These are phyloP conservation scores for Mesorhabditis sp. DNA, from an alignment of 2,888 invertebrate species.

Conservation along the genomic window DNA sequence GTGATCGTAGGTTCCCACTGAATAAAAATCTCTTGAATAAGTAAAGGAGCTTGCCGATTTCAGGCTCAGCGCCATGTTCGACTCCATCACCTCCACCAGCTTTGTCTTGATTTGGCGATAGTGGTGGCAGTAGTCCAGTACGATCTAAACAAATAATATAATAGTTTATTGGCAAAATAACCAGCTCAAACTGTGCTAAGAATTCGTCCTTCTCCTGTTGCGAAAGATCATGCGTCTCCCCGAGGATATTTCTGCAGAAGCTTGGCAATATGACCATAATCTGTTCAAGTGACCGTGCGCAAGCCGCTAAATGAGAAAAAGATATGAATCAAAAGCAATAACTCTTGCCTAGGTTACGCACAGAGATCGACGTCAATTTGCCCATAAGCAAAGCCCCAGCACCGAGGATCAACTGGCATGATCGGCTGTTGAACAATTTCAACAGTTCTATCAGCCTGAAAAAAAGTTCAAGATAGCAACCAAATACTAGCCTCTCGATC, in stretches of 20 bases:
- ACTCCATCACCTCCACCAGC: conserved; percentile 82
- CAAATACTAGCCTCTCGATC: neutral
- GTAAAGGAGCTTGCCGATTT: conserved; percentile 58
- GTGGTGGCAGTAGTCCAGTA: conserved; percentile 70
- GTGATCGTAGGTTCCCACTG: conserved; percentile 92
- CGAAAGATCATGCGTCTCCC: too few species aligned
- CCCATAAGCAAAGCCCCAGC: conserved; percentile 92
- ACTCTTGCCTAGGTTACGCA: conserved; percentile 75
- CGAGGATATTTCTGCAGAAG: conserved; percentile 12
- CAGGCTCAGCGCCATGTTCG: conserved; percentile 77
- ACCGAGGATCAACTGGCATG: conserved; percentile 87
- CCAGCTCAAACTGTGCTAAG: neutral
- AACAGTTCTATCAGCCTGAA: conserved; percentile 64
- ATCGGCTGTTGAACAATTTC: conserved; percentile 62
- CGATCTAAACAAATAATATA: conserved; percentile 21
- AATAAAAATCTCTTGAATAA: conserved; percentile 32
- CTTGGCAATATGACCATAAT: conserved; percentile 65
- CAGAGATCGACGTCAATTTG: conserved; percentile 80
- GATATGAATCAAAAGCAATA: neutral
- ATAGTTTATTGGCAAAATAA: neutral
- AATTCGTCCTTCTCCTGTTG: neutral
- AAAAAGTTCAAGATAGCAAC: conserved; percentile 32
- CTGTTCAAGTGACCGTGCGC: conserved; percentile 63
- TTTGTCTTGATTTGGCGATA: conserved; percentile 87
- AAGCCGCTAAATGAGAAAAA: conserved; percentile 55